Base-by-base conservation (phyloP, 2,888 invertebrate genomes). In the Achlya flavicornis region DNA sequence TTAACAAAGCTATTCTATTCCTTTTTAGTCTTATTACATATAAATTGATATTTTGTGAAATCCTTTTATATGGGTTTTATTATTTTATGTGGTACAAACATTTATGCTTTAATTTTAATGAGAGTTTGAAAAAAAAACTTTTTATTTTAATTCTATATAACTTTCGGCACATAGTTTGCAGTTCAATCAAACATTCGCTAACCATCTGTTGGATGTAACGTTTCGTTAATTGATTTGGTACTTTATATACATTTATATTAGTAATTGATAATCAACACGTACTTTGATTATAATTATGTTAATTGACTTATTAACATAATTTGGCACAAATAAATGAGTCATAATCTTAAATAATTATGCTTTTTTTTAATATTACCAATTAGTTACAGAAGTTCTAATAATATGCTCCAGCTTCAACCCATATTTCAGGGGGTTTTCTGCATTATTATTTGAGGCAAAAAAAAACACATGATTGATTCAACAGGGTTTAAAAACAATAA, bases 261-360 rank as follows among this genome's bases (percentile, higher is more conserved):
- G 48, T 48, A 4, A 48, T 48, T 48, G 48, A 48, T 4, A 16
- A 16, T 53, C 53, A 53, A 53, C 53, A 53, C n/a, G 58, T 33
- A 35, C 8, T 32, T 60, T 60, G 16, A 26, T 60, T 41, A 26
- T 19, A 57, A 46, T 35, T 46, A 46, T 58, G 43, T 58, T 58
- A 61, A 58, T 61, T 61, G 19, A 58, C 43, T 12, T 43, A 58
- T 58, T 46, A 59, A 60, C 58, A 33, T 10, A 19, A 11, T 6
- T 60, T 60, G 60, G 60, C 60, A 60, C 60, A 41, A 53, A 14
- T 60, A 41, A 60, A 43, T 61, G 64, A 61, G 53, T 53, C 16
- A 53, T 4, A n/a, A 48, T 53, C 53, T 53, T 53, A 7, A 19
- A 16, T 53, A 19, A 19, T 8, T 41, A 12, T 12, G 41, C 8